These are phyloP conservation scores for Adrianichthys oophorus DNA, from an alignment of 2,797 vertebrate species.

Conservation along the genomic window DNA sequence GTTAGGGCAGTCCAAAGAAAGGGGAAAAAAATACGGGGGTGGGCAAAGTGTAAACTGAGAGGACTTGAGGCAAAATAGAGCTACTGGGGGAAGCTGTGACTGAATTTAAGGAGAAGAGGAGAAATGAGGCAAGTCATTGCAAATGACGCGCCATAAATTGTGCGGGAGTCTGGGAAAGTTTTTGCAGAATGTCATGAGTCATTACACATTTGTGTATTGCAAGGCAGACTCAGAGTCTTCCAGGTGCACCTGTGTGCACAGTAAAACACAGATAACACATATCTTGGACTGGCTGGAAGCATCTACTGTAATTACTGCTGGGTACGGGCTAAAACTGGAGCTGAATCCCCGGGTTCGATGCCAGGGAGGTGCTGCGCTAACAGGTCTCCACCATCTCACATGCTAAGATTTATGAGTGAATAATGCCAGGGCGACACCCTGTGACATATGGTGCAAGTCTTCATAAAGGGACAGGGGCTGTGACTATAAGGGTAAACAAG, in stretches of 20 bases:
- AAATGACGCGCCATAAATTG: constrained; percentile 65
- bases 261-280: constrained; percentile 48
- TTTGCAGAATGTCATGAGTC: constrained; percentile 48
- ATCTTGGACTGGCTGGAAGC: constrained; percentile 47
- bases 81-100: constrained; percentile 42
- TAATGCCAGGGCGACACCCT: constrained; percentile 72
- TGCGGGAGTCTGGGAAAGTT: constrained; percentile 44
- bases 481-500: constrained; percentile 76
- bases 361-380: constrained; percentile 68
- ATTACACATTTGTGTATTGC: constrained; percentile 53
- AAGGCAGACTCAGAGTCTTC: constrained; percentile 48
- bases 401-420: constrained; percentile 71
- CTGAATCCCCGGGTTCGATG: constrained; percentile 53
- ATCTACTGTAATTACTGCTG: constrained; percentile 44
- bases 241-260: constrained; percentile 47
- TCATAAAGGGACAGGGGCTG: constrained; percentile 71
- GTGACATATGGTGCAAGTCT: constrained; percentile 78
- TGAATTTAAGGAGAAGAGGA: constrained; percentile 53
- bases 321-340: constrained; percentile 39
- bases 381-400: constrained; percentile 69
- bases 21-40: constrained; percentile 8
- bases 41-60: constrained; percentile 27
- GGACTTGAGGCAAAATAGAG: constrained; percentile 32
- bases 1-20: constrained; percentile 11
- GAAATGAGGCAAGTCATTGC: constrained; percentile 60